Base-by-base conservation (phyloP, 2,797 vertebrate genomes). In the Cryptoblepharus egeriae region DNA sequence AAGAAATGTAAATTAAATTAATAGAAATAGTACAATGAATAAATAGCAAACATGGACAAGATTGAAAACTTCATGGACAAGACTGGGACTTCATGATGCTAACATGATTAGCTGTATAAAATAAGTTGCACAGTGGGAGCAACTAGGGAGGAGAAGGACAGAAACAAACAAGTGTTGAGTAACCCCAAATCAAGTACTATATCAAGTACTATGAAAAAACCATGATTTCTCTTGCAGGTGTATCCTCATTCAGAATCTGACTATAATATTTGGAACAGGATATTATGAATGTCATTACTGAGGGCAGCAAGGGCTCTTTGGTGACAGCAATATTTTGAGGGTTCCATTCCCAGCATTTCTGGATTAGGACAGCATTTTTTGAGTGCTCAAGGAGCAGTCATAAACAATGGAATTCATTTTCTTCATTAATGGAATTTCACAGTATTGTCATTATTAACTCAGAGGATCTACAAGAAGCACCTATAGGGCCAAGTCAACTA, bases 141-240 rank as follows among this genome's bases (percentile, higher is more conserved):
- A 0, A 32, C 60, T 45, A 45, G 30, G n/a, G 11, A 24, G 26
- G 13, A 30, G 24, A 30, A 30, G 16, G 20, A 42, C 16, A 61
- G 10, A 76, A 63, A 39, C 8, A 26, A 75, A 18, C 1, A 20
- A 4, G 39, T 10, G 24, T 30, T 26, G 18, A 64, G 49, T 28
- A 10, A n/a, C n/a, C n/a, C n/a, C n/a, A n/a, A n/a, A n/a, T n/a
- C 32, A 30, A 77, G 63, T 1, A 67, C 39, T 55, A 61, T 24
- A 55, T 42, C 16, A 58, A 26, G 57, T 20, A 58, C 24, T 8
- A 20, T 49, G 26, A 5, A 5, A 28, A 49, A 49, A 81, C 82
- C 26, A 78, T 28, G 12, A 74, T 82, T 70, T 69, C 64, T 8
- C 77, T 89, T 15, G 2, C 52, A n/a, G n/a, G n/a, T n/a, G n/a